Percentiles rank a stretch among this genome's conserved stretches.
Evolutionary conservation across 2,888 invertebrate genomes (phyloP).

Genomic region (Eupeodes luniger): DNA sequence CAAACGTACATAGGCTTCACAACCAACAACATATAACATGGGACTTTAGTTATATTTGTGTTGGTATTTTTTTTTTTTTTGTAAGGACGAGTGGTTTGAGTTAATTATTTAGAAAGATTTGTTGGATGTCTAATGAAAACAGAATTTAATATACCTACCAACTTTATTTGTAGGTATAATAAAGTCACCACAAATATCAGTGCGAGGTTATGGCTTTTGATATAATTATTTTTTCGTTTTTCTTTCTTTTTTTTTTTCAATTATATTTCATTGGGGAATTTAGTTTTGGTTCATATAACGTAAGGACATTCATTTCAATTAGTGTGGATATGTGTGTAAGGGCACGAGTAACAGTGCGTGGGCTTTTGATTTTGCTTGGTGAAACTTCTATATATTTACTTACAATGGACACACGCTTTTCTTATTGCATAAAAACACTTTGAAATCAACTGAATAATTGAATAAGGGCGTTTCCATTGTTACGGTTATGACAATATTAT

Average conservation of each 20-base stretch:
- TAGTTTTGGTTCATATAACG: slow-evolving; percentile 1
- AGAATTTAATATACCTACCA: slow-evolving; percentile 5
- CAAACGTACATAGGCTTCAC: neutral
- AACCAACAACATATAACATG: neutral
- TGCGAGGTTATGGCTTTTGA: neutral
- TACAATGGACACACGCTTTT: too few relatives aligned
- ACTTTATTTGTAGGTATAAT: neutral
- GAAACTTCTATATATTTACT: too few relatives aligned
- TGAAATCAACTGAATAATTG: neutral
- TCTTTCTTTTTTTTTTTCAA: slow-evolving; percentile 14
- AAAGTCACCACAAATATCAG: neutral
- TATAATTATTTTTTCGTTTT: neutral
- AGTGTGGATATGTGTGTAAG: neutral
- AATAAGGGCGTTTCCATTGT: too few relatives aligned
- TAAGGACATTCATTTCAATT: slow-evolving; percentile 9
- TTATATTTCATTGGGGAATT: slow-evolving; percentile 6
- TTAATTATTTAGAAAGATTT: slow-evolving; percentile 66
- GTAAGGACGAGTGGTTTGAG: neutral
- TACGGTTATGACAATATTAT: too few relatives aligned
- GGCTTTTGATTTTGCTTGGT: neutral
- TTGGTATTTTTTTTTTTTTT: neutral
- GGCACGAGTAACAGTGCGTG: neutral
- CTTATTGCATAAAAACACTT: neutral
- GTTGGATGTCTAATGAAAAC: slow-evolving; percentile 30
- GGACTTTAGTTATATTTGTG: neutral